These are phyloP conservation scores for Schizaphis graminum DNA, from an alignment of 2,888 invertebrate genomes.

Conservation along the genomic window DNA sequence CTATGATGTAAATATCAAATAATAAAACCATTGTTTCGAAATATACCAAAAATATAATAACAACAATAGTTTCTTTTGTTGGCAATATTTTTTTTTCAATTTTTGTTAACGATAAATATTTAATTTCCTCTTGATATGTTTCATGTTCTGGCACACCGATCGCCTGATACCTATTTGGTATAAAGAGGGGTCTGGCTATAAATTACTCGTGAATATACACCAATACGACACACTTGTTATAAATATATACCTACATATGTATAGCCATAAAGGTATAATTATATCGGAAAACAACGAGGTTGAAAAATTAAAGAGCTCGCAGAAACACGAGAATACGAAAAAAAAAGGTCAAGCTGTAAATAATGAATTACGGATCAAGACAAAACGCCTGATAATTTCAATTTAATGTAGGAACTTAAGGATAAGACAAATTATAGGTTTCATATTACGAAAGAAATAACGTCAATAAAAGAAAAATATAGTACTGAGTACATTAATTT, in stretches of 20 bases:
- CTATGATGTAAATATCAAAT: neutral
- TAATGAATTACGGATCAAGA: slow-evolving; percentile 58
- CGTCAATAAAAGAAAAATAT: neutral
- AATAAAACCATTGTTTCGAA: slow-evolving; percentile 28
- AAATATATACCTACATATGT: slow-evolving; percentile 17
- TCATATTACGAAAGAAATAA: slow-evolving; percentile 33
- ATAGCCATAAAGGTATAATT: slow-evolving; percentile 19
- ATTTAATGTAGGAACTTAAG: slow-evolving; percentile 14
- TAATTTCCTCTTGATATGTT: slow-evolving; percentile 38
- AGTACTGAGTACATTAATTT: slow-evolving; percentile 16
- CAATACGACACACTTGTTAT: slow-evolving; percentile 24
- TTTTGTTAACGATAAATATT: slow-evolving; percentile 53
- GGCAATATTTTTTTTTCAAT: neutral
- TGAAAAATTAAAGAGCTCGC: slow-evolving; percentile 58
- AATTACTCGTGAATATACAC: slow-evolving; percentile 34
- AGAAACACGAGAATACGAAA: slow-evolving; percentile 28
- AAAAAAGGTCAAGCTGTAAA: slow-evolving; percentile 50
- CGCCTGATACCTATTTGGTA: neutral
- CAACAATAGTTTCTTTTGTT: slow-evolving; percentile 35
- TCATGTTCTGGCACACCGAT: slow-evolving; percentile 13
- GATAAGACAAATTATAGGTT: slow-evolving; percentile 59
- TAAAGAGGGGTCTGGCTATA: slow-evolving; percentile 12
- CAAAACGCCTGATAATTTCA: slow-evolving; percentile 53
- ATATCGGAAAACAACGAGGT: slow-evolving; percentile 30
- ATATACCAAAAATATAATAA: neutral